Conservation (phyloP, 1,140 invertebrate species). For the Schlechtendalia chinensis region DNA sequence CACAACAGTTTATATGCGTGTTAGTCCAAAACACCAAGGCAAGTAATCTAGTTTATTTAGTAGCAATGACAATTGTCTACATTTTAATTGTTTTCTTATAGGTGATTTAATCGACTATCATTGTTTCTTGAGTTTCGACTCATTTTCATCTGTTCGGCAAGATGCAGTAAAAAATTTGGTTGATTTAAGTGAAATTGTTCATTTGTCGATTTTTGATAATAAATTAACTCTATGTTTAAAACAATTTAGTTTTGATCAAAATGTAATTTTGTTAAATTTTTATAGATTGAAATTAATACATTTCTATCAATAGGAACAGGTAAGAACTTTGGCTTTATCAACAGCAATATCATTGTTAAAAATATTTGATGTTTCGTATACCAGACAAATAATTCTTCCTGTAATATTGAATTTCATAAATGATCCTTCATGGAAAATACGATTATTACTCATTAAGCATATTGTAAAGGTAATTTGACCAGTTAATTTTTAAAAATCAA, state of each 20-base stretch:
- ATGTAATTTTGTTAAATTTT: slow-evolving; percentile 14
- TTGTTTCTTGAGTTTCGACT: slow-evolving; percentile 15
- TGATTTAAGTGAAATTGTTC: slow-evolving; percentile 27
- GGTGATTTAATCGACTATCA: slow-evolving; percentile 34
- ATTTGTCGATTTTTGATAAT: slow-evolving; percentile 20
- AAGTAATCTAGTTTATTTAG: neutral
- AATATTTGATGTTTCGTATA: neutral
- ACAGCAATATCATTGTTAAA: slow-evolving; percentile 11
- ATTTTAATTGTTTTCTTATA: neutral
- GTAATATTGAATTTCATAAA: slow-evolving; percentile 12
- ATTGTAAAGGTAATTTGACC: neutral
- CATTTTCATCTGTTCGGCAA: slow-evolving; percentile 17
- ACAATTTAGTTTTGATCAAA: slow-evolving; percentile 35
- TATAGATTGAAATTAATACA: slow-evolving; percentile 29
- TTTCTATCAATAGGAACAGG: neutral
- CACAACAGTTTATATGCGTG: slow-evolving; percentile 30
- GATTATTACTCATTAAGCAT: slow-evolving; percentile 10
- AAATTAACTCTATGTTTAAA: slow-evolving; percentile 26
- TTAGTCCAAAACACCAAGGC: slow-evolving; percentile 27
- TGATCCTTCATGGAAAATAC: slow-evolving; percentile 17
- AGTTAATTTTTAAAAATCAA: neutral
- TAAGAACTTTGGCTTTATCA: slow-evolving; percentile 36
- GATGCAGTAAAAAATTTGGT: slow-evolving; percentile 12
- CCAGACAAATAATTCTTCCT: neutral
- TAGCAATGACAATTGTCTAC: neutral